A percentile compares a stretch with the other conserved stretches of the same genome.
These are phyloP conservation scores for Strix occidentalis DNA, from an alignment of 2,797 vertebrate genomes.

Conservation along the genomic window DNA sequence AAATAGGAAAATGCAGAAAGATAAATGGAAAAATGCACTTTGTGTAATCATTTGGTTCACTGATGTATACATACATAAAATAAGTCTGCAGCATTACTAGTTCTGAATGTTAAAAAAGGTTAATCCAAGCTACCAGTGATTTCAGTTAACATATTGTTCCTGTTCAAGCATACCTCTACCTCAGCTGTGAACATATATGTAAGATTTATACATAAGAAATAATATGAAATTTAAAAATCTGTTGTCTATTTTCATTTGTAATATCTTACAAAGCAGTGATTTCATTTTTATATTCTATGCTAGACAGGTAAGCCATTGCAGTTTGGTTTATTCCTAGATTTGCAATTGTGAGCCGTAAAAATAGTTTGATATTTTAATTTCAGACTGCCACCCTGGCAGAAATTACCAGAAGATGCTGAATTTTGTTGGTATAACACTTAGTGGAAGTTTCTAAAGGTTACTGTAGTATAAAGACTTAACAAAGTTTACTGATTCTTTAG, in stretches of 20 bases:
- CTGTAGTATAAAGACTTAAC: not conserved
- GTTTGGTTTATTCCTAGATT: not conserved
- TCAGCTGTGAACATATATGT: not conserved
- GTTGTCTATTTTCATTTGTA: not conserved
- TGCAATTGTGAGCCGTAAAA: not conserved
- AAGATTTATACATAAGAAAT: not conserved
- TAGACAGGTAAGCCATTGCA: not conserved
- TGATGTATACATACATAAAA: slow-evolving; percentile 7
- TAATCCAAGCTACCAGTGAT: slow-evolving; percentile 18
- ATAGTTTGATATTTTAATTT: not conserved
- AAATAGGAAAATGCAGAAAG: slow-evolving; percentile 15
- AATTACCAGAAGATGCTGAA: not conserved
- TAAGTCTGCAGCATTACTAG: not conserved
- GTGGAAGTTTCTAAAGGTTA: not conserved
- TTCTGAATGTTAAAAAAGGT: slow-evolving; percentile 47
- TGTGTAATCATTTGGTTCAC: not conserved
- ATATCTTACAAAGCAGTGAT: not conserved
- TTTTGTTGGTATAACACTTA: not conserved
- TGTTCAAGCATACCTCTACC: not conserved
- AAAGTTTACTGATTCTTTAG: not conserved
- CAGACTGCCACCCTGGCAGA: not conserved
- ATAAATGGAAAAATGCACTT: not conserved
- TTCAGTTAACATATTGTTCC: slow-evolving; percentile 35
- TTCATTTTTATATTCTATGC: not conserved
- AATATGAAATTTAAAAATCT: not conserved